phyloP scores from a whole-genome alignment of 2,113 vertebrate species.

The Progne subis region DNA sequence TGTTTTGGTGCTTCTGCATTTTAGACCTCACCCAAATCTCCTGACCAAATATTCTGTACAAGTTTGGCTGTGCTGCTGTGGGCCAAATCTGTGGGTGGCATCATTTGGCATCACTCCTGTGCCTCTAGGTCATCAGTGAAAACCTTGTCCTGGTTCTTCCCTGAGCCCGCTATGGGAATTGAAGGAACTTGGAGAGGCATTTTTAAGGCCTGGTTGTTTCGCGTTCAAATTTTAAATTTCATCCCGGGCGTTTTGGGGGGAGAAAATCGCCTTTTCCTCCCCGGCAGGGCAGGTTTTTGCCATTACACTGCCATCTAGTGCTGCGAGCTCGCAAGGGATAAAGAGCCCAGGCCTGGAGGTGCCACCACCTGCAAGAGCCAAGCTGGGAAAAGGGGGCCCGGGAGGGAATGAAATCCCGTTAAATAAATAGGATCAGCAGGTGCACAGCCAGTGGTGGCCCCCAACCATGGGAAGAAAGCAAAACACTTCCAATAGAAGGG shows the following conservation, averaged over 20 bases:
- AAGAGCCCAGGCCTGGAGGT: neutral
- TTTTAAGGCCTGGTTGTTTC: neutral
- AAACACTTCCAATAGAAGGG: accelerated
- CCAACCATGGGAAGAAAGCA: accelerated
- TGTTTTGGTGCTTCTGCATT: neutral
- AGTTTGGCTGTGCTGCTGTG: neutral
- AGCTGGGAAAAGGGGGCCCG: neutral
- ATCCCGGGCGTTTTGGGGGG: neutral
- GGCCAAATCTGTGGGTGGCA: neutral
- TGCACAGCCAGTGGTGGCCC: neutral
- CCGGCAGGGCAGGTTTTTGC: constrained; percentile 45
- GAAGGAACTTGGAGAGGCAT: neutral
- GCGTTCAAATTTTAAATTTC: neutral
- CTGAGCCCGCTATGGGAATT: accelerated
- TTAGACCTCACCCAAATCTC: neutral
- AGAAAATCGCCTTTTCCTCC: neutral
- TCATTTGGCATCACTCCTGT: neutral
- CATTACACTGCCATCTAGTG: constrained; percentile 70
- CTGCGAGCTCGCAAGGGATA: constrained; percentile 36
- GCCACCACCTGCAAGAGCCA: neutral
- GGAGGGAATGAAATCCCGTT: accelerated
- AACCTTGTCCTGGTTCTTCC: neutral
- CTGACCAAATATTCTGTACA: neutral
- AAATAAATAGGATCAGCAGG: neutral
- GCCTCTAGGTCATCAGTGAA: neutral